Evolutionary conservation across 2,113 vertebrate genomes (phyloP).

Genomic region (Etia nguti): DNA sequence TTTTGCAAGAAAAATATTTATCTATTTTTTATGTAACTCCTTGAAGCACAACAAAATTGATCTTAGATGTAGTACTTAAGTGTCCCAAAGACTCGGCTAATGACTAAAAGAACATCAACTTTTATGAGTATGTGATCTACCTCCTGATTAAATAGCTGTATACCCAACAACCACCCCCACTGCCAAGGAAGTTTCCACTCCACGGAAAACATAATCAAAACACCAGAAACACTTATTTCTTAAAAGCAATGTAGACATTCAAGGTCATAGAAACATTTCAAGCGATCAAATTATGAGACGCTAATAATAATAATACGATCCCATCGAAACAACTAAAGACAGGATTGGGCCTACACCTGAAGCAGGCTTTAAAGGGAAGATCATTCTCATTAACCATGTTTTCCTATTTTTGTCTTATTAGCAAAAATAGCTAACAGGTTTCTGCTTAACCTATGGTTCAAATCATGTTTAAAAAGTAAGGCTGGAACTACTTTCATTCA

Average conservation of each 20-base stretch:
- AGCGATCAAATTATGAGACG: background rate
- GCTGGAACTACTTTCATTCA: background rate
- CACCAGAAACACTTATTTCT: background rate
- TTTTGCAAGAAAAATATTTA: background rate
- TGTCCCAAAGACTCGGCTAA: conserved; percentile 21
- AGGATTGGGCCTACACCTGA: conserved; percentile 19
- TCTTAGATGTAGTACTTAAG: background rate
- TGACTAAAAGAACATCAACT: conserved; percentile 44
- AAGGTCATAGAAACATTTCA: background rate
- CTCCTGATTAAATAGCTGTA: conserved; percentile 36
- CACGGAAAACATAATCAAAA: conserved; percentile 5
- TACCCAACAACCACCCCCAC: conserved; percentile 2
- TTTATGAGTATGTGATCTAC: conserved; percentile 35
- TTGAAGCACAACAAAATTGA: background rate
- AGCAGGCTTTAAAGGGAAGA: conserved; percentile 56
- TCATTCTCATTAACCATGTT: conserved; percentile 47
- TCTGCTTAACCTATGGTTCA: background rate
- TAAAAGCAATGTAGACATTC: conserved; percentile 10
- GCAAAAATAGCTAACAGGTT: background rate
- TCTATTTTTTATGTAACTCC: background rate
- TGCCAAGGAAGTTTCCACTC: conserved; percentile 10
- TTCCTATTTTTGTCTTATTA: conserved; percentile 57
- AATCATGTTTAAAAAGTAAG: background rate
- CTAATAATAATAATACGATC: conserved; percentile 42
- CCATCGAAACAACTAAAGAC: conserved; percentile 17